phyloP scores from a whole-genome alignment of 2,113 vertebrate species.

The Lethenteron camtschaticum region DNA sequence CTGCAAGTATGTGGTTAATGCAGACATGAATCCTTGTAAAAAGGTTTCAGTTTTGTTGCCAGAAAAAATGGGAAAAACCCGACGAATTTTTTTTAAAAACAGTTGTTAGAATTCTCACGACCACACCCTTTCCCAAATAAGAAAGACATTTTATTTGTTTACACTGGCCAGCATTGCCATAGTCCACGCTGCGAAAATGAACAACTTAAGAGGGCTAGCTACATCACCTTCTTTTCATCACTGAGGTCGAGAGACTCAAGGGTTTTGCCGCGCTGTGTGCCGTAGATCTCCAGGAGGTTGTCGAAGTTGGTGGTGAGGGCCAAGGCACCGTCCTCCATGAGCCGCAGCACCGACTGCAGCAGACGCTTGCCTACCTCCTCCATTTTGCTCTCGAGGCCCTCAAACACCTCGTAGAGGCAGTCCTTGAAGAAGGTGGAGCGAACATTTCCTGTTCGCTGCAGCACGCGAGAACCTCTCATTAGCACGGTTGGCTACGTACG shows the following conservation, averaged over 20 bases:
- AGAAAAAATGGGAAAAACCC: no score
- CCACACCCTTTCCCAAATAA: not conserved
- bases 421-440: slow-evolving; percentile 88
- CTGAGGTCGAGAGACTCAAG: slow-evolving; percentile 83
- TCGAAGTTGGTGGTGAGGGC: slow-evolving; percentile 89
- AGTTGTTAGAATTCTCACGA: not conserved
- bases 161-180: not conserved
- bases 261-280: slow-evolving; percentile 58
- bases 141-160: not conserved
- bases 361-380: slow-evolving; percentile 71
- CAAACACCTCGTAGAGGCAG: slow-evolving; percentile 84
- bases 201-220: not conserved
- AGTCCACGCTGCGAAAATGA: not conserved
- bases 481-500: no score
- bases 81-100: not conserved
- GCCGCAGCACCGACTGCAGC: slow-evolving; percentile 56
- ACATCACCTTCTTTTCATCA: slow-evolving; percentile 67
- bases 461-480: no score
- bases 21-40: no score
- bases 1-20: no score
- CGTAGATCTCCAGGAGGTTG: slow-evolving; percentile 73
- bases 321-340: slow-evolving; percentile 72
- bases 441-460: slow-evolving; percentile 63
- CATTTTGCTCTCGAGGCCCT: slow-evolving; percentile 80
- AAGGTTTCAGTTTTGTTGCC: no score